Evolutionary conservation across 2,888 invertebrate species (phyloP), one percentile per base, ranked within the genome.

Genomic region (Kuschelorhynchus macadamiae): DNA sequence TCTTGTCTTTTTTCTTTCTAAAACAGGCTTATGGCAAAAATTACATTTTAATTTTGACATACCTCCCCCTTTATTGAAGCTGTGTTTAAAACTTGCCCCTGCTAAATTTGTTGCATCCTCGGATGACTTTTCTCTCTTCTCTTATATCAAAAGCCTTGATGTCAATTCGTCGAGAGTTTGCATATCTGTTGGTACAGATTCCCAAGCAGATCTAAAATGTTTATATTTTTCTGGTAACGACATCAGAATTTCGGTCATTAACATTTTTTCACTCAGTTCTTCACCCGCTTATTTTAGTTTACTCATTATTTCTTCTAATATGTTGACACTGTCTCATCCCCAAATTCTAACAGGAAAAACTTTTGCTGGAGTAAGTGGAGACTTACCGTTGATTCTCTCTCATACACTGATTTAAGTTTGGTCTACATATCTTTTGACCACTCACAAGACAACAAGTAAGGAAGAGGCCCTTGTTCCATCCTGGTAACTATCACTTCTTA

Each of bases 401-500:
- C 72, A 62, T 67, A 72, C 2, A 72, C 61, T 5, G 70, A 18
- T 44, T 70, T 72, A 20, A 75, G 33, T 57, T 75, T 72, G 11
- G 18, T 20, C 75, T 72, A 75, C 73, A 75, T 73, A 12, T 67
- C 71, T 8, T 64, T 47, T 8, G 71, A 39, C 0, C 61, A 46
- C 39, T 59, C 44, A 66, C 73, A 73, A 14, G 70, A 64, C 18
- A 72, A 57, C 20, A 72, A 46, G 47, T 72, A 74, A 3, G 70
- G 72, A 12, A 73, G 11, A 9, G 71, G 67, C 7, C 57, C 66
- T 47, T 71, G 52, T 16, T 71, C 71, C 62, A 75, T 71, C 36
- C 72, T 55, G 7, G 71, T 71, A 7, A 74, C 72, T 17, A 76
- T 12, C n/a, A 75, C 8, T 39, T 74, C 70, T 67, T 75, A 72